Evolutionary conservation across 2,888 invertebrate species (phyloP).

Genomic region (Caenorhabditis uteleia): DNA sequence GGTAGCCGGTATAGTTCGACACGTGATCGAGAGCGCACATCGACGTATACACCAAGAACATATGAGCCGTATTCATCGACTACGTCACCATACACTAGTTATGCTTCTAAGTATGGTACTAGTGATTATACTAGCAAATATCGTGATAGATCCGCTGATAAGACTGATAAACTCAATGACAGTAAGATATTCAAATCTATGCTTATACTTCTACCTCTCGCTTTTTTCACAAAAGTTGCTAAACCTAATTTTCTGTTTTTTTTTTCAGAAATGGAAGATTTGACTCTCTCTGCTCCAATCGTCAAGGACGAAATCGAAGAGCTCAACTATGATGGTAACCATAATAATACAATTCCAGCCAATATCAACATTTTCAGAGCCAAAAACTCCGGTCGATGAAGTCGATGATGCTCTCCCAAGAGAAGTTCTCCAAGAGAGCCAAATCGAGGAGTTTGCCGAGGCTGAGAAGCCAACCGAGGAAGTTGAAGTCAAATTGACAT

Average conservation of each 20-base stretch:
- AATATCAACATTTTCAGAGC: constrained; percentile 8
- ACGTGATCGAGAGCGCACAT: neutral
- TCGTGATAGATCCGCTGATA: too few species aligned
- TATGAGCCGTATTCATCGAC: constrained; percentile 6
- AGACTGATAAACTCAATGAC: too few species aligned
- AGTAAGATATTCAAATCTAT: too few species aligned
- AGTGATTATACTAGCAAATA: neutral
- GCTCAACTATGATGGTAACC: constrained; percentile 23
- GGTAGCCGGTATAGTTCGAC: neutral
- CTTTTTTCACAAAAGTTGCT: neutral
- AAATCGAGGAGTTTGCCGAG: constrained; percentile 36
- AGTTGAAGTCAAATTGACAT: constrained; percentile 17
- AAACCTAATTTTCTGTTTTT: too few species aligned
- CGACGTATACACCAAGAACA: constrained; percentile 15
- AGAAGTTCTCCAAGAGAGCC: constrained; percentile 49
- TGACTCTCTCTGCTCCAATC: constrained; percentile 27
- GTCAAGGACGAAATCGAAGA: constrained; percentile 34
- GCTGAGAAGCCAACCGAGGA: constrained; percentile 16
- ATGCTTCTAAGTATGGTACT: constrained; percentile 32
- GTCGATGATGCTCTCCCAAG: constrained; percentile 6
- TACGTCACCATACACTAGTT: constrained; percentile 16
- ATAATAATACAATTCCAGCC: neutral
- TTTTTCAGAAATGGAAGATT: constrained; percentile 29
- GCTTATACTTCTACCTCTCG: too few species aligned
- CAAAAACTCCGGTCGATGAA: constrained; percentile 10